Evolutionary conservation across 1,140 invertebrate species (phyloP), one percentile per base, ranked within the genome.

Genomic region (Cotesia typhae): DNA sequence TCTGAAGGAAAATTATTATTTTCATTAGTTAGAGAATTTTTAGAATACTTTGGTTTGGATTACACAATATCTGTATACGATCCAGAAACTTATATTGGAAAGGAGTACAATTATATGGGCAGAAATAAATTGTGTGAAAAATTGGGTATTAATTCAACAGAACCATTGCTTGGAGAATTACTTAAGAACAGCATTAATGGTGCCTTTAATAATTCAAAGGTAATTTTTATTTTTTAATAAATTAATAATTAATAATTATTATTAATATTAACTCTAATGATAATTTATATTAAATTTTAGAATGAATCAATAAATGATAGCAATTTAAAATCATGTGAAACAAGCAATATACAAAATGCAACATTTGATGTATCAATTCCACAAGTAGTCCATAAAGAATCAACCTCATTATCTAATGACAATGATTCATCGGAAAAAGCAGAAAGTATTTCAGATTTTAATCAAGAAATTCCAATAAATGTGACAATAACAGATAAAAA

Each of bases 1-100:
- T 81, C 88, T 63, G 89, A 92, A 88, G 92, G 92, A 75, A 85
- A 87, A 79, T 75, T 90, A 76, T 87, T 90, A 78, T 89, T 91
- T 83, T 90, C 87, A 73, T 83, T 94, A 73, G 90, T 94, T 61
- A 86, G 89, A 77, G 92, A 94, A 82, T 93, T 93, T 84, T 82
- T 94, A 70, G 90, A 92, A 82, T 92, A 89, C 83, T 93, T 92
- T 85, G 88, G 90, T 75, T 85, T 94, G 51, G 89, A 92, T 75
- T 93, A 90, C 77, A 92, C 92, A 65, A 83, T 90, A 77, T 89
- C 90, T 69, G 92, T 93, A 6, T 93, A 91, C 83, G 91, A 93
- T 80, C 89, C 91, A 67, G 92, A 94, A 86, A 88, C 90, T 20
- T 90, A 90, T 74, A 82, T 88, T 77, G 90, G 88, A 14, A 87